A percentile compares a stretch with the other conserved stretches of the same genome.
phyloP scores from a whole-genome alignment of 1,140 invertebrate species.

The Berghia stephanieae region DNA sequence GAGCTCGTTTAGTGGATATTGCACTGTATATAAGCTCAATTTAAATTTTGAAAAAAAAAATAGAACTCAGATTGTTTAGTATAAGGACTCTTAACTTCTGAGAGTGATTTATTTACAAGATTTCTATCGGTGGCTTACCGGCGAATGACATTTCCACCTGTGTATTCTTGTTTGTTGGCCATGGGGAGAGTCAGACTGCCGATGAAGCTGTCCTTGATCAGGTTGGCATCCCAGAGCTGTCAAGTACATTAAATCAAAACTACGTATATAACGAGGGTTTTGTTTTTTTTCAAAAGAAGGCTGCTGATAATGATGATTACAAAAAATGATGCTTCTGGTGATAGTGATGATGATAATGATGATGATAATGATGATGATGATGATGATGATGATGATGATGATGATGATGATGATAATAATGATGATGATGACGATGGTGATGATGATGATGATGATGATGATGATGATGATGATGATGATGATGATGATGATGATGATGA shows the following conservation, averaged over 20 bases:
- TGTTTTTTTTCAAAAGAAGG: no score
- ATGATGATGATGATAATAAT: neutral
- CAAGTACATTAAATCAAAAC: no score
- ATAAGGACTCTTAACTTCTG: no score
- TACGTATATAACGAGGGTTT: no score
- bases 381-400: neutral
- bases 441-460: neutral
- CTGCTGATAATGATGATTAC: neutral
- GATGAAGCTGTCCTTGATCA: constrained; percentile 49
- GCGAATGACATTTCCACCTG: constrained; percentile 50
- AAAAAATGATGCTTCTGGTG: neutral
- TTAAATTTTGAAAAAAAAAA: no score
- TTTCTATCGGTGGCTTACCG: constrained; percentile 21
- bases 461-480: constrained; percentile 4
- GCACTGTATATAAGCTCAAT: no score
- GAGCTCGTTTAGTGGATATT: no score
- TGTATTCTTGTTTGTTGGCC: constrained; percentile 49
- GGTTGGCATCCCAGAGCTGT: constrained; percentile 57
- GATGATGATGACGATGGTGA: neutral
- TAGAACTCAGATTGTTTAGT: no score
- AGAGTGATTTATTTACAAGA: neutral
- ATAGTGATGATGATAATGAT: neutral
- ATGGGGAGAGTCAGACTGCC: constrained; percentile 53
- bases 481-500: constrained; percentile 8
- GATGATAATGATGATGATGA: neutral